Evolutionary conservation across 2,888 invertebrate genomes (phyloP), one percentile per base, ranked within the genome.

Genomic region (Horisme vitalbata): DNA sequence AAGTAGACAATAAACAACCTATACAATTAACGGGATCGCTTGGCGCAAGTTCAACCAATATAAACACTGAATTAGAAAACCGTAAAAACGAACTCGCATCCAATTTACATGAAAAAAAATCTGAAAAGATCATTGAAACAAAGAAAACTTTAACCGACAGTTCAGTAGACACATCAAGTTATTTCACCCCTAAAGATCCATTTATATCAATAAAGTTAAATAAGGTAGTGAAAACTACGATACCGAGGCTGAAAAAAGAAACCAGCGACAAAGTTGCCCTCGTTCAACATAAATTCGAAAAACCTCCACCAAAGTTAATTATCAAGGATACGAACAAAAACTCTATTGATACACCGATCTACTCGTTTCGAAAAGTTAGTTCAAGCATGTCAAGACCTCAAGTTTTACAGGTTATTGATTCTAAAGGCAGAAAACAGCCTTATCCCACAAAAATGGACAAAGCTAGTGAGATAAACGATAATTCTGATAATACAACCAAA

Each of bases 311-410:
- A 12, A 85, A 85, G 61, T 70, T 90, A 43, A 79, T 88, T 52
- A 86, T 88, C 23, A 85, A 82, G 63, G 84, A 87, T 24, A 79
- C 70, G 20, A 75, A 68, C 45, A 79, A 76, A 59, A 69, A 66
- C 31, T 43, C 46, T 45, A 36, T 48, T 38, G 71, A 73, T 3
- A 53, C 62, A 18, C 55, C 63, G 45, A 34, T 46, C 48, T 63
- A 54, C 36, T 65, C 72, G 33, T 63, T 65, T 37, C 70, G 62
- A 31, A 81, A 79, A 68, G 54, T 60, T 30, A 79, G 59, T 45
- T 64, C 65, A 28, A 82, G 80, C 59, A 93, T 93, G 93, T 91
- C 92, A 41, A 88, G 93, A 55, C 93, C 93, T 31, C 93, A 93
- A 75, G 85, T 93, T 41, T 70, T 93, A 61, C 91, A 92, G 73